phyloP scores from a whole-genome alignment of 2,797 vertebrate genomes.

The Spizella passerina region DNA sequence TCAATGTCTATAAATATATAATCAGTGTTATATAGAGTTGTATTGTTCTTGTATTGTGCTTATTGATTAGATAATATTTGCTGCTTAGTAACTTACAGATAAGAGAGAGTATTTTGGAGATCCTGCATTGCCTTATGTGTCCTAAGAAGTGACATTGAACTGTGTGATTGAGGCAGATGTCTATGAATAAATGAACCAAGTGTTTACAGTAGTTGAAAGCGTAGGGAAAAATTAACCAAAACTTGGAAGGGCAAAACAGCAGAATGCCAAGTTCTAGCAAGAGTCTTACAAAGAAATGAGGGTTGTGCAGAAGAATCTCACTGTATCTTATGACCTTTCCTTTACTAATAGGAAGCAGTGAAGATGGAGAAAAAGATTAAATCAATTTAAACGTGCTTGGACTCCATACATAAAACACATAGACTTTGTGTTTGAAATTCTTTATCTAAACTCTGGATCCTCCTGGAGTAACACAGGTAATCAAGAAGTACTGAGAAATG shows the following conservation, averaged over 20 bases:
- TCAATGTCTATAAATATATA: constrained; percentile 11
- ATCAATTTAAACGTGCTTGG: not conserved
- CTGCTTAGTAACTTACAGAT: not conserved
- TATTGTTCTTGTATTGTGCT: constrained; percentile 50
- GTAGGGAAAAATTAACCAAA: not conserved
- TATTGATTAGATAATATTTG: constrained; percentile 65
- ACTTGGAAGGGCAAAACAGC: not conserved
- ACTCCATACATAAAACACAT: not conserved
- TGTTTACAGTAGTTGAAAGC: constrained; percentile 16
- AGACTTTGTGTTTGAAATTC: not conserved
- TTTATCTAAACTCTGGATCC: not conserved
- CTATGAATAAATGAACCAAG: not conserved
- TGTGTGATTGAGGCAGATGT: constrained; percentile 71
- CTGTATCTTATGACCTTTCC: not conserved
- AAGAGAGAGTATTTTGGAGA: constrained; percentile 28
- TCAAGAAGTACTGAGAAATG: not conserved
- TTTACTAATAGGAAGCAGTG: constrained; percentile 89
- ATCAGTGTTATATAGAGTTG: not conserved
- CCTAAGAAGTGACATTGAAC: constrained; percentile 50
- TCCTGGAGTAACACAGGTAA: not conserved
- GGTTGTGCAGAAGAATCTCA: not conserved
- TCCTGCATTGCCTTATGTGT: not conserved
- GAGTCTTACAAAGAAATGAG: not conserved
- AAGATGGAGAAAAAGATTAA: constrained; percentile 97
- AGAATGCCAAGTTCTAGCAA: not conserved